Base-by-base conservation (phyloP, 2,888 invertebrate species). In the Drosophila phalerata region DNA sequence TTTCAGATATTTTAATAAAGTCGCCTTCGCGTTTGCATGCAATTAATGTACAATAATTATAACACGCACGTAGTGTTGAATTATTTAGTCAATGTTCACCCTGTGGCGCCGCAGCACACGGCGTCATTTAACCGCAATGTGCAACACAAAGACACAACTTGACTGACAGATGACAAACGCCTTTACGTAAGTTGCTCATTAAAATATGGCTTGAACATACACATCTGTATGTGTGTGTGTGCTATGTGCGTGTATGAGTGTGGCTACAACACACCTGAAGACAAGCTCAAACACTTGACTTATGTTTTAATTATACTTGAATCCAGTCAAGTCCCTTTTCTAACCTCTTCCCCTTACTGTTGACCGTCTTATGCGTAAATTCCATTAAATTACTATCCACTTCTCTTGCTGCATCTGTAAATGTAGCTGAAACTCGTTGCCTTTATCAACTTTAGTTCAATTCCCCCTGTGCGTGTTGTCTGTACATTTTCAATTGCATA, bases 41-140 rank as follows among this genome's bases (percentile, higher is more conserved):
- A 69, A 81, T 83, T 83, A 79, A 82, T 83, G 82, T 66, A 52
- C 57, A 42, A 48, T 43, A 76, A 72, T 69, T 77, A 79, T 69
- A 74, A 55, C 51, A 58, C 52, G 69, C 53, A n/a, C n/a, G n/a
- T n/a, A n/a, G 48, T 53, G 53, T 17, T 60, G 58, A 56, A 51
- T 69, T 78, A 69, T 78, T 65, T 66, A 69, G 81, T 77, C 64
- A 64, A 62, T 53, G 69, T 60, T 58, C 57, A 67, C 37, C 62
- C 67, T 42, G 45, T 43, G 68, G 58, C 61, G 13, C 28, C 43
- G 22, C 22, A 13, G 2, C 13, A 11, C 22, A 22, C 11, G 38
- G 30, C 15, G 17, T 43, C 48, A 60, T 28, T 30, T 61, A 64
- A 52, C 32, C 49, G 58, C 69, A 68, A 69, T 74, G 71, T 71